Evolutionary conservation across 2,888 invertebrate species (phyloP), one percentile per base, ranked within the genome.

Genomic region (Molanna angustata): DNA sequence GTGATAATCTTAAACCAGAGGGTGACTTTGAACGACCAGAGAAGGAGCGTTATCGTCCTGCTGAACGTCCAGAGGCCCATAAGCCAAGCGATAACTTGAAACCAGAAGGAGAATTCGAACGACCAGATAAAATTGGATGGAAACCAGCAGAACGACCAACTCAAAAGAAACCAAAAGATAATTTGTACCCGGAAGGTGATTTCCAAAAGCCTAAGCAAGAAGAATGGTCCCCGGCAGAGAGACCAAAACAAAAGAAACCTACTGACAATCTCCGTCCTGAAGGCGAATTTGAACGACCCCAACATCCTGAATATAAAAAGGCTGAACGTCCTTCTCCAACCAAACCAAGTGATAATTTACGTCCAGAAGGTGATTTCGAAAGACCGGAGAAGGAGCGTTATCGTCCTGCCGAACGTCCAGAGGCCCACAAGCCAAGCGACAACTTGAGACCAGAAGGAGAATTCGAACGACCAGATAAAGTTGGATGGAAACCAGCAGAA

Each of bases 1-100:
- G 71, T 21, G 83, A 83, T 57, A 83, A 81, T 62, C 64, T 80
- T 0, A 69, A 69, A 20, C 74, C 77, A 1, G 80, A 80, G 63
- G 76, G 76, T 3, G 68, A 69, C 2, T 74, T 73, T 59, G 66
- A 67, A 39, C 59, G 66, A 32, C 67, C 68, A 9, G 67, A 68
- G 32, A 67, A 64, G 37, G 63, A 65, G 6, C 65, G 70, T 55
- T 71, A 72, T 64, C 66, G 66, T 53, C 73, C 73, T 19, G 72
- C 69, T 9, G 77, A 75, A 60, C 65, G 78, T 31, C 74, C 72
- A 2, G 63, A 63, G 11, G 68, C 63, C 17, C 68, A 64, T 6
- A 65, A 64, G 35, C 78, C 74, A 0, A 64, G 71, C 32, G 83
- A 82, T 56, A 80, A 81, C 61, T 62, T 82, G 0, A 65, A 62